phyloP scores from a whole-genome alignment of 2,888 invertebrate species.

The Furcula furcula region DNA sequence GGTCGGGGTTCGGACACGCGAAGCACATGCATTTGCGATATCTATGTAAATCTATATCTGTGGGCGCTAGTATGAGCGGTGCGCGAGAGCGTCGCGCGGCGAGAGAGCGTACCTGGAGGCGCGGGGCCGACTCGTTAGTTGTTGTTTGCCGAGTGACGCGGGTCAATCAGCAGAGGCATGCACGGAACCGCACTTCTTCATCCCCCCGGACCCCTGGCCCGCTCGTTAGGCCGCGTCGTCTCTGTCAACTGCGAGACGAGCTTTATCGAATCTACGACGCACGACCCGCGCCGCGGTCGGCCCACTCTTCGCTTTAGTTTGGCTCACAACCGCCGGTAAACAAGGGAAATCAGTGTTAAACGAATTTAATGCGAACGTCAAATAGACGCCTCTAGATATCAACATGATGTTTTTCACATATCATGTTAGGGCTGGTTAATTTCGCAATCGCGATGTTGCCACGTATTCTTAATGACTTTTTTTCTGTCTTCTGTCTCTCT shows the following conservation, averaged over 20 bases:
- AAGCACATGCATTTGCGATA: too few relatives aligned
- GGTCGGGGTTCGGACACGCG: too few relatives aligned
- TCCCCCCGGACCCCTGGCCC: constrained; percentile 50
- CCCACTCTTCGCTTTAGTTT: constrained; percentile 74
- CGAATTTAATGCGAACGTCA: constrained; percentile 67
- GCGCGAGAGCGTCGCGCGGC: constrained; percentile 71
- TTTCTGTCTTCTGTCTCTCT: too few relatives aligned
- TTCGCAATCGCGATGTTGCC: too few relatives aligned
- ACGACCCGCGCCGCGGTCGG: constrained; percentile 76
- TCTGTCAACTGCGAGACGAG: constrained; percentile 79
- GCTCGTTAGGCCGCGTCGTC: constrained; percentile 77
- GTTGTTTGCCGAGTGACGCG: constrained; percentile 82
- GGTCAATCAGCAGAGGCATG: constrained; percentile 82
- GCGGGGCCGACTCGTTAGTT: constrained; percentile 80
- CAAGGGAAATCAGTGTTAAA: constrained; percentile 77
- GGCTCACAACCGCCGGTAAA: constrained; percentile 74
- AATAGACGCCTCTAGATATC: constrained; percentile 45
- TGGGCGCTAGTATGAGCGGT: constrained; percentile 67
- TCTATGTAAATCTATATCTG: too few relatives aligned
- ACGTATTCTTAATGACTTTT: too few relatives aligned
- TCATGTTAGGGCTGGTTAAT: too few relatives aligned
- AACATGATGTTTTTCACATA: constrained; percentile 15
- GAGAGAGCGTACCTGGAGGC: constrained; percentile 66
- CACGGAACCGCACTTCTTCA: constrained; percentile 82
- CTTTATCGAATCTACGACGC: constrained; percentile 82